These are phyloP conservation scores for Hydriomena furcata DNA, from an alignment of 2,888 invertebrate species.

Conservation along the genomic window DNA sequence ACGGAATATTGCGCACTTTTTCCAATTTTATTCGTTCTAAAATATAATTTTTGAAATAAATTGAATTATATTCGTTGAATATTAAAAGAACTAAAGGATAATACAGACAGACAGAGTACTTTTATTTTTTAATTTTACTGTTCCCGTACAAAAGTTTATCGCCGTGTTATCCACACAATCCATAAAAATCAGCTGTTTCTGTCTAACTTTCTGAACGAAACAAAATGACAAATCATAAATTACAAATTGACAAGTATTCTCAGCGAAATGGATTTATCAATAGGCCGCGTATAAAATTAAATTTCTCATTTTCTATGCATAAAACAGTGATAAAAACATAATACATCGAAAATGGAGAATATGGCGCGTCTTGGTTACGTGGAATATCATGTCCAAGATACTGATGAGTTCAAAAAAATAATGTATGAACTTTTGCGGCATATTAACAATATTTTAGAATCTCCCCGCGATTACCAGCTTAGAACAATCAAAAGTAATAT, in stretches of 20 bases:
- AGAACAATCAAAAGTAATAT: slow-evolving; percentile 57
- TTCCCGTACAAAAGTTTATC: no score
- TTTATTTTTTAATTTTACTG: no score
- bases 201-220: slow-evolving; percentile 45
- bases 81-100: no score
- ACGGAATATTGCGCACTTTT: no score
- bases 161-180: no score
- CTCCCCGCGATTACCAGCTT: slow-evolving; percentile 63
- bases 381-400: slow-evolving; percentile 62
- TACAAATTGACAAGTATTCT: slow-evolving; percentile 68
- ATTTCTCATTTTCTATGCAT: slow-evolving; percentile 26
- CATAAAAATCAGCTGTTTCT: slow-evolving; percentile 16
- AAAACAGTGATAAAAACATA: slow-evolving; percentile 29
- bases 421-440: slow-evolving; percentile 59
- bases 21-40: slow-evolving; percentile 7
- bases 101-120: no score
- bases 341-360: slow-evolving; percentile 64
- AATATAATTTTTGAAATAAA: no score
- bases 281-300: slow-evolving; percentile 31
- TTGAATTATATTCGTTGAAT: no score
- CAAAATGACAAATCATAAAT: slow-evolving; percentile 65
- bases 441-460: slow-evolving; percentile 64
- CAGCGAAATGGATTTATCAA: slow-evolving; percentile 44
- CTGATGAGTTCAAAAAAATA: slow-evolving; percentile 58
- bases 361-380: slow-evolving; percentile 73